Evolutionary conservation across 2,888 invertebrate species (phyloP).

Genomic region (Melangyna quadrimaculata): DNA sequence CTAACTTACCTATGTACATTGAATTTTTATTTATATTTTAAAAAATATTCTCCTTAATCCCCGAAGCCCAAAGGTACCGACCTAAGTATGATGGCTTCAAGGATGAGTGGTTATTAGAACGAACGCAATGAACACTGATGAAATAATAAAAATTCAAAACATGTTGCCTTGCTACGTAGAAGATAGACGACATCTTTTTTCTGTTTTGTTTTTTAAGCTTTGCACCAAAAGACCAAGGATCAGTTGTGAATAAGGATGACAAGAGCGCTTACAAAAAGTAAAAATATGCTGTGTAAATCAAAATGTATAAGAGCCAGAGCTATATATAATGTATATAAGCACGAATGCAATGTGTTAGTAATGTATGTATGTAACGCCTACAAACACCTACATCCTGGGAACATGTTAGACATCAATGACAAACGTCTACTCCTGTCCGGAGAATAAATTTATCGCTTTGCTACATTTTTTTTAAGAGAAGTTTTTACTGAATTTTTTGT

Average conservation of each 20-base stretch:
- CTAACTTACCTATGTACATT: too few species aligned
- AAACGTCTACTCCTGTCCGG: constrained; percentile 46
- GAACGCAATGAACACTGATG: not conserved
- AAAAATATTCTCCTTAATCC: not conserved
- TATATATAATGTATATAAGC: not conserved
- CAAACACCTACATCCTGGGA: constrained; percentile 32
- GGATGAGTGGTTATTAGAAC: not conserved
- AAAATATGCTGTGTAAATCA: constrained; percentile 25
- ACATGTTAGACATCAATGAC: constrained; percentile 57
- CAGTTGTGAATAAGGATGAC: constrained; percentile 37
- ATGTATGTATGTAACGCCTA: not conserved
- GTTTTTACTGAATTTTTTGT: not conserved
- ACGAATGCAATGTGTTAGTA: not conserved
- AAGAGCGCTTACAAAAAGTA: not conserved
- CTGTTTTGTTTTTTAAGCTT: constrained; percentile 4
- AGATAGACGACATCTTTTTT: constrained; percentile 26
- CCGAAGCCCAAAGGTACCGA: not conserved
- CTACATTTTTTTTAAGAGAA: not conserved
- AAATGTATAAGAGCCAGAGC: not conserved
- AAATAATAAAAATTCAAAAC: constrained; percentile 54
- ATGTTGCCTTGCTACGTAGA: constrained; percentile 6
- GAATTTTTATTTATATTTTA: not conserved
- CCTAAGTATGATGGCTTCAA: not conserved
- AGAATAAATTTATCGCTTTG: constrained; percentile 42
- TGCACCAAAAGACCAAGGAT: constrained; percentile 19